phyloP scores from a whole-genome alignment of 2,797 vertebrate genomes.

The Brachyrhaphis roseni region DNA sequence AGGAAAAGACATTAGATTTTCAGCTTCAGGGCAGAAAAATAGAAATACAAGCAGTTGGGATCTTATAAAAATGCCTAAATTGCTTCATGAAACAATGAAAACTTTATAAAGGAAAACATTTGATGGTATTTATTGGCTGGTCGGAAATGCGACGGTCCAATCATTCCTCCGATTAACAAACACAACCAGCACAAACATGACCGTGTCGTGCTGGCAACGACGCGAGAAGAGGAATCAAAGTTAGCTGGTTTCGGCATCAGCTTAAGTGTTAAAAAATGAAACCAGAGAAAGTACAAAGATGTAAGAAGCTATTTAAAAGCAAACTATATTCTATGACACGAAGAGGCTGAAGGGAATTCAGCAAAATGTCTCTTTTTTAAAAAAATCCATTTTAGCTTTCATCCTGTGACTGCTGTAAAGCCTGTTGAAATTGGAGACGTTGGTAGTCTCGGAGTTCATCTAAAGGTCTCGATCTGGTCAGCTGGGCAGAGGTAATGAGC shows the following conservation, averaged over 20 bases:
- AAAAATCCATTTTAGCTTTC: not conserved
- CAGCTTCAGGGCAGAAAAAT: slow-evolving; percentile 19
- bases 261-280: not conserved
- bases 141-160: not conserved
- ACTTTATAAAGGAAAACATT: not conserved
- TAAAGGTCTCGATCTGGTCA: not conserved
- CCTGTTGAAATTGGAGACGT: not conserved
- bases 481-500: not conserved
- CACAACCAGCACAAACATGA: not conserved
- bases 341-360: not conserved
- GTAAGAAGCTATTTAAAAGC: not conserved
- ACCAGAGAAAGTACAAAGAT: not conserved
- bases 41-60: not conserved
- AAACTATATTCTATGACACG: not conserved
- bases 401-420: not conserved
- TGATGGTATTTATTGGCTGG: not conserved
- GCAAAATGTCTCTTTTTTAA: not conserved
- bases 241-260: not conserved
- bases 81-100: slow-evolving; percentile 9
- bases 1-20: not conserved
- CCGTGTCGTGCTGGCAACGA: not conserved
- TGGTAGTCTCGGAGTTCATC: not conserved
- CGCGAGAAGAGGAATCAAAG: not conserved
- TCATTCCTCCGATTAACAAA: not conserved
- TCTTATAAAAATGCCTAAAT: slow-evolving; percentile 15